Evolutionary conservation across 2,797 vertebrate species (phyloP), one percentile per base, ranked within the genome.

Genomic region (Lophius americanus): DNA sequence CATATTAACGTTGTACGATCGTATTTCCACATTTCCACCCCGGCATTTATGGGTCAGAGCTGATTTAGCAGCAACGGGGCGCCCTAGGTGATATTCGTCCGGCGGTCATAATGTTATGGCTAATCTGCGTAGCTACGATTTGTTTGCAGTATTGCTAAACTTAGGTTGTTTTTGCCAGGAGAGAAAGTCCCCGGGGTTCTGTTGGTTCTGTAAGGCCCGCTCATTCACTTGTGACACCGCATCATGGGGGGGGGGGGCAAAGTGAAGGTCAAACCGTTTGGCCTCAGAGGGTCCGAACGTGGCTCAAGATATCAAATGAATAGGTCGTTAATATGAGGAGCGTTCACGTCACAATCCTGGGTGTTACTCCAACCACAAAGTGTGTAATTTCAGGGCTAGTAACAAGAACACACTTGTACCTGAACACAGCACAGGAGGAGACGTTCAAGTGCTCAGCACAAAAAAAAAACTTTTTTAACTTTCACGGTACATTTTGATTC

Each of bases 221-320:
- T 76, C 77, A 56, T 76, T 73, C 79, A 84, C 84, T 78, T 85
- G 78, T 70, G 72, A 61, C 66, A 49, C 62, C 62, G 62, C 64
- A 48, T 57, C 55, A 70, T 12, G 9, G 23, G 47, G 55, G 62
- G 51, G 64, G 60, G 68, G 44, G 59, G 54, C 43, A 32, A 73
- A 53, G 42, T 13, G 42, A 70, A 79, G 60, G 78, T 82, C 78
- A 81, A 49, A 51, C 41, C 47, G 58, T 52, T 39, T 9, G 49
- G 55, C 70, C 60, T 62, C 67, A 44, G 43, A 68, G 23, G 47
- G 8, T 35, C 74, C 23, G 23, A 23, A 53, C 52, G 37, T 44
- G 76, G 80, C 61, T 87, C 6, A 39, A 4, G 36, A 37, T 6
- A 68, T 73, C 5, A 68, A 68, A 59, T 62, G 1, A 61, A 54